Conservation (phyloP, 2,888 invertebrate species). For the Eueremaeus valkanovi region DNA sequence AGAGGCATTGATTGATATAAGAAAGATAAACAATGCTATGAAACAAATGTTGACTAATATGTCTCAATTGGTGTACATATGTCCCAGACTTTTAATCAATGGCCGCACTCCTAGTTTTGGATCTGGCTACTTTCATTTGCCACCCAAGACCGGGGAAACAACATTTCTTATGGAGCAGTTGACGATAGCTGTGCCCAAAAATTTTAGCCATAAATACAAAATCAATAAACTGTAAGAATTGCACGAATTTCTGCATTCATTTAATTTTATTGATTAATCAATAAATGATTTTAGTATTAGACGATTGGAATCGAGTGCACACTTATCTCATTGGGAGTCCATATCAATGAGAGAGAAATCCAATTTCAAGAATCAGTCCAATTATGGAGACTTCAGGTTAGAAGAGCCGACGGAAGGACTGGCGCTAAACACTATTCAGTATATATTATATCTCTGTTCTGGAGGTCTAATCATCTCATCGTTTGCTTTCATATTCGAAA, state of each 20-base stretch:
- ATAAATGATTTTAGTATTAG: neutral
- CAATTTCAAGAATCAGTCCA: neutral
- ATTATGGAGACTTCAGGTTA: neutral
- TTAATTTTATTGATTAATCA: neutral
- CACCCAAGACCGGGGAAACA: neutral
- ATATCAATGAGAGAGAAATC: neutral
- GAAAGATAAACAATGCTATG: neutral
- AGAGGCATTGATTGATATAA: neutral
- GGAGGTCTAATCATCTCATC: neutral
- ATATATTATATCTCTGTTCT: neutral
- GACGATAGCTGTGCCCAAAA: slow-evolving; percentile 10
- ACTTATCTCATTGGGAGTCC: slow-evolving; percentile 7
- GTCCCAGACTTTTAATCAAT: neutral
- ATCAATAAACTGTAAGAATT: slow-evolving; percentile 2
- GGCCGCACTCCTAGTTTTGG: neutral
- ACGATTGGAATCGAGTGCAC: slow-evolving; percentile 20
- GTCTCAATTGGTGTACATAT: neutral
- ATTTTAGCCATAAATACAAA: neutral
- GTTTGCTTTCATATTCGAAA: neutral
- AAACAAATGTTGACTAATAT: slow-evolving; percentile 8
- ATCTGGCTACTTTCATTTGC: neutral
- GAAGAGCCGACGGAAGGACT: neutral
- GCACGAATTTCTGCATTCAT: neutral
- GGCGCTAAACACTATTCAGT: neutral
- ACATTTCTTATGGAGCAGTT: slow-evolving; percentile 18